phyloP scores from a whole-genome alignment of 2,888 invertebrate genomes.

The Plagodis dolabraria region DNA sequence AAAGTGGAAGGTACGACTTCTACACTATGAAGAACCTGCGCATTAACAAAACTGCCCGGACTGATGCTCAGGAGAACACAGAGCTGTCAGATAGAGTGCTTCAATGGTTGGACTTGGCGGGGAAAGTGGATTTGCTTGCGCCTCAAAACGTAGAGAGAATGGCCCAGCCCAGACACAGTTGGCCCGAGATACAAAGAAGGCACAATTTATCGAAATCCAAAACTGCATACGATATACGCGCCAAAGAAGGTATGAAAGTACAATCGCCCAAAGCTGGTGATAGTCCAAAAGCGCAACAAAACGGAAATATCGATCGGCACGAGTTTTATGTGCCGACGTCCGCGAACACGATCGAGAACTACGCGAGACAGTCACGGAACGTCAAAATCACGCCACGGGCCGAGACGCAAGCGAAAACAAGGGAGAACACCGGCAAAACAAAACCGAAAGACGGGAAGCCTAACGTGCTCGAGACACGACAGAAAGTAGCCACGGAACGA shows the following conservation, averaged over 20 bases:
- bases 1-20: slow-evolving; percentile 50
- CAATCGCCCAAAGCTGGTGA: slow-evolving; percentile 56
- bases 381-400: slow-evolving; percentile 66
- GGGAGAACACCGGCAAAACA: slow-evolving; percentile 58
- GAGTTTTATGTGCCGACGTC: slow-evolving; percentile 76
- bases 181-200: slow-evolving; percentile 71
- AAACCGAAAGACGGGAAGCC: slow-evolving; percentile 61
- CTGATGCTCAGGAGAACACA: slow-evolving; percentile 64
- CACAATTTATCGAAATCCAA: slow-evolving; percentile 67
- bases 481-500: slow-evolving; percentile 68
- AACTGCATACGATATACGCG: slow-evolving; percentile 64
- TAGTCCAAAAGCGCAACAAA: slow-evolving; percentile 65
- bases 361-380: slow-evolving; percentile 80
- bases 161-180: slow-evolving; percentile 73
- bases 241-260: slow-evolving; percentile 55
- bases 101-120: slow-evolving; percentile 92
- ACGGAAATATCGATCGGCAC: slow-evolving; percentile 70
- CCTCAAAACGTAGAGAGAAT: slow-evolving; percentile 66
- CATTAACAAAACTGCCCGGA: slow-evolving; percentile 67
- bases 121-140: slow-evolving; percentile 79
- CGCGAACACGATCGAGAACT: slow-evolving; percentile 79
- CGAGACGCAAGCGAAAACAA: slow-evolving; percentile 55
- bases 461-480: slow-evolving; percentile 67
- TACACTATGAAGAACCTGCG: slow-evolving; percentile 66
- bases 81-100: slow-evolving; percentile 89